Evolutionary conservation across 2,888 invertebrate genomes (phyloP).

Genomic region (Leptopilina myrica): DNA sequence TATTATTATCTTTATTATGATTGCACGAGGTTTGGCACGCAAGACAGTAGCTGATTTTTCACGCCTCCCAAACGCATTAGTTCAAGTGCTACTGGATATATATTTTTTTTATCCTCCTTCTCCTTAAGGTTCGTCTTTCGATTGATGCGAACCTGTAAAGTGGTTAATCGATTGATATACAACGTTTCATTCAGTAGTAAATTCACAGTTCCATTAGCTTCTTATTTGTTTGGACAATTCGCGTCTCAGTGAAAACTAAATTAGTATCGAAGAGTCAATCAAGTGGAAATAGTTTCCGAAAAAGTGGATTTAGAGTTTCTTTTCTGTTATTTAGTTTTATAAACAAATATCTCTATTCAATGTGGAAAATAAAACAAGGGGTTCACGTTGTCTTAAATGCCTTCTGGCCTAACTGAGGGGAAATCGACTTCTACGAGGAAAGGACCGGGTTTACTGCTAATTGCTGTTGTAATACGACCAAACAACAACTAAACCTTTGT

Average conservation of each 20-base stretch:
- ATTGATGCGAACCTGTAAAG: constrained; percentile 42
- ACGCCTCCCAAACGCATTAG: constrained; percentile 50
- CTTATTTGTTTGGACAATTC: constrained; percentile 64
- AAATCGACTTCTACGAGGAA: constrained; percentile 50
- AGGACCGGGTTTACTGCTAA: constrained; percentile 67
- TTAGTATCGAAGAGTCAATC: too few species aligned
- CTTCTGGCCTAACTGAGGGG: constrained; percentile 32
- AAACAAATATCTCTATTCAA: not conserved
- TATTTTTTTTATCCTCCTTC: not conserved
- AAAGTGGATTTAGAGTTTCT: too few species aligned
- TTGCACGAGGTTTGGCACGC: constrained; percentile 39
- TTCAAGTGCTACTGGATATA: constrained; percentile 23
- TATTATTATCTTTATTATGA: constrained; percentile 48
- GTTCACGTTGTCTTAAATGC: not conserved
- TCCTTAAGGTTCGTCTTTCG: not conserved
- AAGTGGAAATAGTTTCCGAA: too few species aligned
- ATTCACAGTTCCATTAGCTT: constrained; percentile 60
- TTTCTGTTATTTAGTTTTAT: too few species aligned
- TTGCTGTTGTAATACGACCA: constrained; percentile 67
- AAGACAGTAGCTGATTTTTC: constrained; percentile 52
- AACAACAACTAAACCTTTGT: constrained; percentile 58
- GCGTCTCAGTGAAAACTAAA: too few species aligned
- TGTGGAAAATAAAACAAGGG: not conserved
- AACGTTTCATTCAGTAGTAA: too few species aligned
- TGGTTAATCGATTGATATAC: constrained; percentile 51